Evolutionary conservation across 2,797 vertebrate genomes (phyloP).

Genomic region (Anisognathus igniventris): DNA sequence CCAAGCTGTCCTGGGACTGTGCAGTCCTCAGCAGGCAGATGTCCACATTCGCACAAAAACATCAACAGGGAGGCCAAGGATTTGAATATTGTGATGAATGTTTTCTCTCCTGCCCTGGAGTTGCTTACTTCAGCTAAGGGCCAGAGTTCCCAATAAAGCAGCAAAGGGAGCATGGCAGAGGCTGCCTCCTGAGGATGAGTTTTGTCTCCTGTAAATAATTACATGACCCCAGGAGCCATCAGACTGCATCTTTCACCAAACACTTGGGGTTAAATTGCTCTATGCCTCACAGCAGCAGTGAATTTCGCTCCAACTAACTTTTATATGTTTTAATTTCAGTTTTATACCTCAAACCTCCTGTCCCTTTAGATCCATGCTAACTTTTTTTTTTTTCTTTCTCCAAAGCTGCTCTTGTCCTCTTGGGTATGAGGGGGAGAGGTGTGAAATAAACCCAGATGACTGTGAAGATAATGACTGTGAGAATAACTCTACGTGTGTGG

Average conservation of each 20-base stretch:
- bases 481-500: slow-evolving; percentile 94
- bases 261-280: not conserved
- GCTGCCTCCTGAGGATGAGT: not conserved
- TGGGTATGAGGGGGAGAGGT: slow-evolving; percentile 89
- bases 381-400: not conserved
- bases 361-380: not conserved
- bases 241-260: not conserved
- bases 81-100: not conserved
- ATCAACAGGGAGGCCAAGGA: not conserved
- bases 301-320: not conserved
- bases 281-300: not conserved
- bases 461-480: slow-evolving; percentile 98
- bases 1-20: not conserved
- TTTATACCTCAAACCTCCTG: not conserved
- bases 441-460: slow-evolving; percentile 92
- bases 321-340: not conserved
- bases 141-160: not conserved
- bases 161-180: not conserved
- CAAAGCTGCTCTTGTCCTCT: slow-evolving; percentile 87
- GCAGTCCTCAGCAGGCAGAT: not conserved
- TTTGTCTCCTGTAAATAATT: not conserved
- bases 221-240: not conserved
- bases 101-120: not conserved
- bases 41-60: not conserved
- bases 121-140: not conserved